phyloP scores from a whole-genome alignment of 1,140 invertebrate genomes.

The Diachasma alloeum region DNA sequence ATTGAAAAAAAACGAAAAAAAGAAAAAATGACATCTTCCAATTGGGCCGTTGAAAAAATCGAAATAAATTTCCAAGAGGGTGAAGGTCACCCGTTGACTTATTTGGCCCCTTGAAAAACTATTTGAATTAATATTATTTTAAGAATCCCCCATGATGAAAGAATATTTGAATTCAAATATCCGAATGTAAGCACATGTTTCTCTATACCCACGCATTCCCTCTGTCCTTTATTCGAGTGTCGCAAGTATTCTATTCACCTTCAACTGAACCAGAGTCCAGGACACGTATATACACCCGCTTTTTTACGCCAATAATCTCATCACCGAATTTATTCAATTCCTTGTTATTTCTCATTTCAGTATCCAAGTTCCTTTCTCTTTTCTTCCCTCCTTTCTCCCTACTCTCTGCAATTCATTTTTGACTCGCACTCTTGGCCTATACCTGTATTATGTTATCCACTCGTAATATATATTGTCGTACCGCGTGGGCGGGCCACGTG shows the following conservation, averaged over 20 bases:
- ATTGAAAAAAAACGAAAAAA: no score
- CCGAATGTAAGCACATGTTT: not conserved
- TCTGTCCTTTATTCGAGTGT: not conserved
- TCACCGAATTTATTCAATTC: not conserved
- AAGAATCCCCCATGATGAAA: not conserved
- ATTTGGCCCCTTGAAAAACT: no score
- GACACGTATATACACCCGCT: not conserved
- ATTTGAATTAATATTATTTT: no score
- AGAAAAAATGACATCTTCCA: no score
- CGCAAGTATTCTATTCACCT: not conserved
- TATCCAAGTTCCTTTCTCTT: slow-evolving; percentile 11
- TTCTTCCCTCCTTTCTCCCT: not conserved
- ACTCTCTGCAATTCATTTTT: not conserved
- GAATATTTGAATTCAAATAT: not conserved
- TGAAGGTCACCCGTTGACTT: no score
- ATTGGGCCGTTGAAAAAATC: no score
- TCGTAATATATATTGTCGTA: slow-evolving; percentile 16
- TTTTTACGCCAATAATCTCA: not conserved
- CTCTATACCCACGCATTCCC: not conserved
- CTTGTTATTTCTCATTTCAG: not conserved
- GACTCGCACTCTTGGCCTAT: slow-evolving; percentile 13
- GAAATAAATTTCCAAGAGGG: no score
- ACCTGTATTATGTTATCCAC: slow-evolving; percentile 12
- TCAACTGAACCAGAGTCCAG: not conserved
- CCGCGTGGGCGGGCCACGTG: slow-evolving; percentile 62